phyloP scores from a whole-genome alignment of 2,113 vertebrate species.

The Tursiops truncatus region DNA sequence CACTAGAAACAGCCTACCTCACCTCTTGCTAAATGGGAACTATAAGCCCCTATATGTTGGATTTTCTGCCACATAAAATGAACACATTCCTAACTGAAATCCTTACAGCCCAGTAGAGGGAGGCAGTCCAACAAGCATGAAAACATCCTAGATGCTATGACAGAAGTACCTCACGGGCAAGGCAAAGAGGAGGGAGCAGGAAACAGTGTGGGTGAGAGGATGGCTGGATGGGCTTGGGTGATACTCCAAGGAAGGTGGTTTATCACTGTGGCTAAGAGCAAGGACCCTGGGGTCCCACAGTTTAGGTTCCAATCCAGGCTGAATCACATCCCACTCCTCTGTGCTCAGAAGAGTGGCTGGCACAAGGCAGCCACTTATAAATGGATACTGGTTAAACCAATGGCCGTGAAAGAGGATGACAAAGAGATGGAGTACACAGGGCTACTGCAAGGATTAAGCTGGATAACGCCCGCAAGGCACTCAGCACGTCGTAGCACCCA shows the following conservation, averaged over 20 bases:
- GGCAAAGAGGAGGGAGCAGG: background rate
- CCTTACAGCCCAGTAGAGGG: background rate
- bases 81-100: background rate
- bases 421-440: background rate
- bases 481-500: constrained; percentile 49
- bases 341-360: background rate
- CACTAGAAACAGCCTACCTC: background rate
- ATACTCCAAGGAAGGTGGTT: background rate
- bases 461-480: background rate
- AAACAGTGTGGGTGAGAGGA: background rate
- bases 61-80: background rate
- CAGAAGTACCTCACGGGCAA: background rate
- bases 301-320: background rate
- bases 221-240: background rate
- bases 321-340: background rate
- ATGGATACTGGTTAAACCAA: background rate
- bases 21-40: background rate
- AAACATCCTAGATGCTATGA: background rate
- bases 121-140: background rate
- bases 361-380: background rate
- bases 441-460: background rate
- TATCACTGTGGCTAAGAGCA: background rate
- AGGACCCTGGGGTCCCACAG: background rate
- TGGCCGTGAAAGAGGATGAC: background rate
- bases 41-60: background rate